phyloP scores from a whole-genome alignment of 1,140 invertebrate genomes.

The Gryon sp. region DNA sequence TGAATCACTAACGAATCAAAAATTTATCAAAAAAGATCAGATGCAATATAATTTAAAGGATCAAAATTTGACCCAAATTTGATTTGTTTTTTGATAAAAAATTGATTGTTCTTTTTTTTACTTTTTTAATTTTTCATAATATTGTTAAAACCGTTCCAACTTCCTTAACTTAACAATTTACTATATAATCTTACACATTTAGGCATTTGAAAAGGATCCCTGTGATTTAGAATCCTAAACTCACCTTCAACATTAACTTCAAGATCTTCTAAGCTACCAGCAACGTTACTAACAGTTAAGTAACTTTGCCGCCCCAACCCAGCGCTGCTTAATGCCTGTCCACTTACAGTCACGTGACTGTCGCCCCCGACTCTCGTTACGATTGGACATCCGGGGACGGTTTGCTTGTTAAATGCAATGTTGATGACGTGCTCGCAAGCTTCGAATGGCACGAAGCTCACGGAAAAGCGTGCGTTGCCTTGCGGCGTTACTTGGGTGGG shows the following conservation, averaged over 20 bases:
- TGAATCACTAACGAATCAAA: too few species aligned
- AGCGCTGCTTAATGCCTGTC: constrained; percentile 83
- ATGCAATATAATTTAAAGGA: too few species aligned
- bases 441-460: constrained; percentile 96
- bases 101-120: too few species aligned
- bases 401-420: constrained; percentile 96
- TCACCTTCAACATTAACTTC: constrained; percentile 97
- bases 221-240: constrained; percentile 44
- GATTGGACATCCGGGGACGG: constrained; percentile 90
- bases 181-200: too few species aligned
- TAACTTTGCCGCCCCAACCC: constrained; percentile 83
- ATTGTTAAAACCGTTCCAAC: too few species aligned
- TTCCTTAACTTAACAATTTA: too few species aligned
- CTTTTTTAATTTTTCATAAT: too few species aligned
- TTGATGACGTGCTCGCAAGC: constrained; percentile 96
- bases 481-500: constrained; percentile 98
- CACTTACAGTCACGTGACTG: constrained; percentile 86
- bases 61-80: too few species aligned
- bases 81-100: too few species aligned
- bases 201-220: too few species aligned
- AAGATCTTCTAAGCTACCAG: constrained; percentile 92
- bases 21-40: too few species aligned
- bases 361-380: constrained; percentile 86
- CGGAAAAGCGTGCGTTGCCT: constrained; percentile 92
- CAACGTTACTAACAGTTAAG: constrained; percentile 85